Percentiles rank a stretch among this genome's conserved stretches.
These are phyloP conservation scores for Agrilus mali DNA, from an alignment of 2,888 invertebrate species.

Conservation along the genomic window DNA sequence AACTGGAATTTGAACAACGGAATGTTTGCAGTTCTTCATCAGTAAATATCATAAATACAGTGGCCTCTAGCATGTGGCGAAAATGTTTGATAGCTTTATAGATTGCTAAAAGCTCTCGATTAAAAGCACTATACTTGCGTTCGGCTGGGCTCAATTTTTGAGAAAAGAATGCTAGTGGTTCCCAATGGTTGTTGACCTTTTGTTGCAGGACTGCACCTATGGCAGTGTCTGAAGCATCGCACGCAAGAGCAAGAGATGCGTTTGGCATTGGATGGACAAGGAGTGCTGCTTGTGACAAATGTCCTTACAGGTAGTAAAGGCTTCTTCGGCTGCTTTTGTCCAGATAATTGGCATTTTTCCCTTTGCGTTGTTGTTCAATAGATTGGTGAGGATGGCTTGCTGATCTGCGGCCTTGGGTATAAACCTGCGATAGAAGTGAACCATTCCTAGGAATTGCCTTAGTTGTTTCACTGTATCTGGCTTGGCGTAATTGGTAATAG, in stretches of 20 bases:
- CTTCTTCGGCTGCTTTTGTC: slow-evolving; percentile 1
- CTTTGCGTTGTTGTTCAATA: slow-evolving; percentile 14
- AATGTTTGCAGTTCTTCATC: no score
- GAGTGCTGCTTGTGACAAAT: slow-evolving; percentile 9
- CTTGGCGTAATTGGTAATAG: slow-evolving; percentile 16
- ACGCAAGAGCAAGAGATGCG: slow-evolving; percentile 19
- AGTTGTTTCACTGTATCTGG: slow-evolving; percentile 21
- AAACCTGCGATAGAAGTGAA: slow-evolving; percentile 26
- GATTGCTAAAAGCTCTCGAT: no score
- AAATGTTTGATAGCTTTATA: no score
- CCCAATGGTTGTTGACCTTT: slow-evolving; percentile 4
- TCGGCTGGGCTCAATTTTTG: no score
- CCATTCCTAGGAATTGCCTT: slow-evolving; percentile 22
- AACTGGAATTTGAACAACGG: no score
- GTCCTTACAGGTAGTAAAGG: slow-evolving; percentile 9
- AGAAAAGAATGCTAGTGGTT: no score
- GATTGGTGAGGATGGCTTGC: slow-evolving; percentile 23
- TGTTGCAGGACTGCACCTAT: slow-evolving; percentile 30
- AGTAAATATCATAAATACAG: no score
- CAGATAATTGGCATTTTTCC: no score
- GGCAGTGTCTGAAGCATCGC: slow-evolving; percentile 28
- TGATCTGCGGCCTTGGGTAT: slow-evolving; percentile 22
- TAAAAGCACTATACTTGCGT: no score
- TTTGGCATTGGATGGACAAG: slow-evolving; percentile 9
- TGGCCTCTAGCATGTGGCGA: no score